phyloP scores from a whole-genome alignment of 1,140 invertebrate species.

The Semibalanus balanoides region DNA sequence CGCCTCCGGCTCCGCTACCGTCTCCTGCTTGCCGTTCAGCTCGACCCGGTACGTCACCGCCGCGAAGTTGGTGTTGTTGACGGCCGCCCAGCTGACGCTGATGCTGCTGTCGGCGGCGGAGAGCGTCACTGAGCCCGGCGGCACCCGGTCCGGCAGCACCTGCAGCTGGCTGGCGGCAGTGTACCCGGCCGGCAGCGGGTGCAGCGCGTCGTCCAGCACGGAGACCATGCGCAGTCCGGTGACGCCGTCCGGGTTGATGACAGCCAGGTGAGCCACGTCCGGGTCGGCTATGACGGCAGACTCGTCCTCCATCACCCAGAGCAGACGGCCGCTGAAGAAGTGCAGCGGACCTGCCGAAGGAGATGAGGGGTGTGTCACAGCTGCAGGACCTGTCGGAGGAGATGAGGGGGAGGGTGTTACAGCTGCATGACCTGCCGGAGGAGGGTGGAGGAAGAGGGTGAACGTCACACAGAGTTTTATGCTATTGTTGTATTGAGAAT shows the following conservation, averaged over 20 bases:
- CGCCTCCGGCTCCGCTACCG: slow-evolving; percentile 46
- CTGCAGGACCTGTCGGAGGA: too few relatives aligned
- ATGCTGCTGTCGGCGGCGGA: slow-evolving; percentile 55
- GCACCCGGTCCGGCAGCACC: slow-evolving; percentile 53
- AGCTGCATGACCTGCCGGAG: too few relatives aligned
- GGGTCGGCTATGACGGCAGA: slow-evolving; percentile 63
- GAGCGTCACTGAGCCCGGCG: slow-evolving; percentile 44
- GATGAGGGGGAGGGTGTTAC: too few relatives aligned
- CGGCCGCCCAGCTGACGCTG: slow-evolving; percentile 60
- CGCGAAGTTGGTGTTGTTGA: slow-evolving; percentile 57
- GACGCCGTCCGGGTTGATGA: slow-evolving; percentile 44
- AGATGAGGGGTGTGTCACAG: too few relatives aligned
- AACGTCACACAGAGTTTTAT: too few relatives aligned
- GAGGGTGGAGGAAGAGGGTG: too few relatives aligned
- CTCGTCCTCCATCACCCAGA: slow-evolving; percentile 63
- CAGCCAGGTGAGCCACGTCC: slow-evolving; percentile 54
- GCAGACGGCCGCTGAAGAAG: slow-evolving; percentile 58
- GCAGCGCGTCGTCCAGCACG: slow-evolving; percentile 51
- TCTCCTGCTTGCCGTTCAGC: slow-evolving; percentile 37
- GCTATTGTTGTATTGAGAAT: too few relatives aligned
- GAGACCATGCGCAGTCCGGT: slow-evolving; percentile 51
- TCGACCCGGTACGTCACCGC: slow-evolving; percentile 68
- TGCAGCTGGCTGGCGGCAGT: slow-evolving; percentile 23
- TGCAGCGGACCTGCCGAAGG: slow-evolving; percentile 41
- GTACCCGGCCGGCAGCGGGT: slow-evolving; percentile 36